Percentiles rank a stretch among this genome's conserved stretches.
Evolutionary conservation across 2,113 vertebrate species (phyloP).

Genomic region (Sinosuthora webbiana): DNA sequence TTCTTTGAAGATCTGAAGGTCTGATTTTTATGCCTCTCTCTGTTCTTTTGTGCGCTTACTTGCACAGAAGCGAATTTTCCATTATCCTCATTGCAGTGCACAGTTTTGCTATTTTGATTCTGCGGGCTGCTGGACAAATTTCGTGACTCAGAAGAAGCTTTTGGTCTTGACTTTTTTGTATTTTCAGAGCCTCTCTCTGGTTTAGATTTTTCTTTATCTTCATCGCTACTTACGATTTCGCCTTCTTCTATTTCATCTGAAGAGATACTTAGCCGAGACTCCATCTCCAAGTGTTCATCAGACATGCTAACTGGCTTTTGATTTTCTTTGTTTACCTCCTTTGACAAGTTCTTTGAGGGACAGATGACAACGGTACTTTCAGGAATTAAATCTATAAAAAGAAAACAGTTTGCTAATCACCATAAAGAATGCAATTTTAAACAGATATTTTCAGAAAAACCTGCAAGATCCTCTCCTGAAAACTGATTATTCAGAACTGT

Average conservation of each 20-base stretch:
- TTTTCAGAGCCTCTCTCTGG: constrained; percentile 61
- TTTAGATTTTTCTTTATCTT: constrained; percentile 74
- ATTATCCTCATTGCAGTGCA: constrained; percentile 30
- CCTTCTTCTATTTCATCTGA: constrained; percentile 90
- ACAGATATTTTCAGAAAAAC: background rate
- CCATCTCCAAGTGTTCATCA: constrained; percentile 43
- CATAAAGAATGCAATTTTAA: background rate
- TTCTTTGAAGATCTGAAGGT: constrained; percentile 46
- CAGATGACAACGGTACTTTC: constrained; percentile 24
- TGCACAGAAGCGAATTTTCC: constrained; percentile 53
- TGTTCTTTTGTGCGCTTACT: constrained; percentile 27
- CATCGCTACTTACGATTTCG: constrained; percentile 82
- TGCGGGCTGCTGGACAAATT: constrained; percentile 5
- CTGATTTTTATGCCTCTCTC: constrained; percentile 50
- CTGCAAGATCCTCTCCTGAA: background rate
- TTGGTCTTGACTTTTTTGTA: constrained; percentile 32
- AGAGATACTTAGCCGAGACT: constrained; percentile 47
- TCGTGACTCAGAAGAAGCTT: constrained; percentile 43
- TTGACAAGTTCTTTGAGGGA: constrained; percentile 63
- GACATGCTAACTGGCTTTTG: constrained; percentile 79
- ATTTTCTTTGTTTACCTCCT: constrained; percentile 93
- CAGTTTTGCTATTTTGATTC: constrained; percentile 37
- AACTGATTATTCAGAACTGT: background rate
- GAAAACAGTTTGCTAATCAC: constrained; percentile 16
- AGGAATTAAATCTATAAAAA: constrained; percentile 63